These are phyloP conservation scores for Drosophila limbata DNA, from an alignment of 2,888 invertebrate species.

Conservation along the genomic window DNA sequence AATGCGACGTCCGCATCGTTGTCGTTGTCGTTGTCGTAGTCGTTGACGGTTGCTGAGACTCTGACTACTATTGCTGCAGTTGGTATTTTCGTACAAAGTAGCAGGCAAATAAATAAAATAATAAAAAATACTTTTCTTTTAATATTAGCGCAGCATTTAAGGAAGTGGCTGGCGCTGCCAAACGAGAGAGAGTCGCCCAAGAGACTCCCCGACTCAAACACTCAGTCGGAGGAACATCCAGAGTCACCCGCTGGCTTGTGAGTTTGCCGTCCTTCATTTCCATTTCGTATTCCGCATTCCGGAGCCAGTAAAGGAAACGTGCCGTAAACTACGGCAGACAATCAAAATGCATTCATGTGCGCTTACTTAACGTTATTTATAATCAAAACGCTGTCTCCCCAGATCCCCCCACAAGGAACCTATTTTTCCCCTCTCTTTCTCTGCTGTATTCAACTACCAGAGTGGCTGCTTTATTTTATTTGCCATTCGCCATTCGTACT, in stretches of 20 bases:
- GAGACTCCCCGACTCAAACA: slow-evolving; percentile 8
- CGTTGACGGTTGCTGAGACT: slow-evolving; percentile 14
- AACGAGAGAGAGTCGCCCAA: slow-evolving; percentile 22
- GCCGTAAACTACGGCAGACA: slow-evolving; percentile 75
- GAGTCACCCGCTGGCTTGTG: slow-evolving; percentile 34
- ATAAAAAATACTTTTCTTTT: slow-evolving; percentile 60
- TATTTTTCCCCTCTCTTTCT: background rate
- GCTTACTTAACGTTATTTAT: slow-evolving; percentile 77
- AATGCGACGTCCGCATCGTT: slow-evolving; percentile 64
- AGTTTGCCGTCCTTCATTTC: slow-evolving; percentile 63
- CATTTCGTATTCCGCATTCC: slow-evolving; percentile 28
- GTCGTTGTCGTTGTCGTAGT: slow-evolving; percentile 12
- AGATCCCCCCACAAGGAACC: background rate
- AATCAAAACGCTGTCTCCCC: slow-evolving; percentile 50
- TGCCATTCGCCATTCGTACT: slow-evolving; percentile 20
- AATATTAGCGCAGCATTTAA: slow-evolving; percentile 75
- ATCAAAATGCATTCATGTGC: slow-evolving; percentile 81
- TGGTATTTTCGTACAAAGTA: slow-evolving; percentile 67
- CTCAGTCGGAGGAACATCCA: slow-evolving; percentile 5
- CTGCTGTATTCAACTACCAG: slow-evolving; percentile 1
- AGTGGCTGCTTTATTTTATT: slow-evolving; percentile 24
- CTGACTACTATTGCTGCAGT: slow-evolving; percentile 41
- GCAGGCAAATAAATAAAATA: slow-evolving; percentile 72
- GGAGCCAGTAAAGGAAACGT: slow-evolving; percentile 57
- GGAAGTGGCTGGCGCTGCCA: slow-evolving; percentile 57